Conservation (phyloP, 1,140 invertebrate genomes). For the Panulirus ornatus region DNA sequence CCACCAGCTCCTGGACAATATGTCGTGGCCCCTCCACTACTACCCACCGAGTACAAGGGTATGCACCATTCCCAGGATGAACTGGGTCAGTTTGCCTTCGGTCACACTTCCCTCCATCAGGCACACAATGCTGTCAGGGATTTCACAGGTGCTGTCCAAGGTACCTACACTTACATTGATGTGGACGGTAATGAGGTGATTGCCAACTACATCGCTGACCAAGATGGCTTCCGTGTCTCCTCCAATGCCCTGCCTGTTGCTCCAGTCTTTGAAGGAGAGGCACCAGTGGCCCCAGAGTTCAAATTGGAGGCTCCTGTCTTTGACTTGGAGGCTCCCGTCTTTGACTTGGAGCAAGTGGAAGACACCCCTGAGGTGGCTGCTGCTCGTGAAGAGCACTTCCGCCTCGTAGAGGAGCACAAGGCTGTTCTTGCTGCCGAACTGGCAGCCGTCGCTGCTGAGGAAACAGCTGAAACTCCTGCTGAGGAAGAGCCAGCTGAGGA, state of each 20-base stretch:
- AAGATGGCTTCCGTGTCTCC: constrained; percentile 64
- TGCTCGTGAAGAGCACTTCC: constrained; percentile 60
- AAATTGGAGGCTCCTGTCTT: constrained; percentile 46
- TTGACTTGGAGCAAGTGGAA: constrained; percentile 16
- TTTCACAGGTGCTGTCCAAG: constrained; percentile 45
- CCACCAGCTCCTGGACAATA: background rate
- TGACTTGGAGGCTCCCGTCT: constrained; percentile 42
- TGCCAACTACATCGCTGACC: constrained; percentile 50
- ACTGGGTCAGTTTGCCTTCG: constrained; percentile 75
- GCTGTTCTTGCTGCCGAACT: constrained; percentile 29
- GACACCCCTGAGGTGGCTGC: constrained; percentile 44
- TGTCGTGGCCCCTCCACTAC: constrained; percentile 13
- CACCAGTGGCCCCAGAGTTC: constrained; percentile 65
- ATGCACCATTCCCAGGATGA: no score
- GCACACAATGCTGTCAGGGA: constrained; percentile 65
- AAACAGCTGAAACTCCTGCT: background rate
- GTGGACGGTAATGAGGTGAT: constrained; percentile 38
- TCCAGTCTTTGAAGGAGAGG: constrained; percentile 75
- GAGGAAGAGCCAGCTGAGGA: constrained; percentile 1
- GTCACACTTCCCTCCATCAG: constrained; percentile 65
- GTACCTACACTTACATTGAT: constrained; percentile 47
- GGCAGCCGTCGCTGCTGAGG: background rate
- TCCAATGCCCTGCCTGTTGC: constrained; percentile 66
- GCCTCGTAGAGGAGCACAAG: constrained; percentile 57
- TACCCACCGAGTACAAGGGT: constrained; percentile 66